These are phyloP conservation scores for Elymnias hypermnestra DNA, from an alignment of 1,140 invertebrate species.

Conservation along the genomic window DNA sequence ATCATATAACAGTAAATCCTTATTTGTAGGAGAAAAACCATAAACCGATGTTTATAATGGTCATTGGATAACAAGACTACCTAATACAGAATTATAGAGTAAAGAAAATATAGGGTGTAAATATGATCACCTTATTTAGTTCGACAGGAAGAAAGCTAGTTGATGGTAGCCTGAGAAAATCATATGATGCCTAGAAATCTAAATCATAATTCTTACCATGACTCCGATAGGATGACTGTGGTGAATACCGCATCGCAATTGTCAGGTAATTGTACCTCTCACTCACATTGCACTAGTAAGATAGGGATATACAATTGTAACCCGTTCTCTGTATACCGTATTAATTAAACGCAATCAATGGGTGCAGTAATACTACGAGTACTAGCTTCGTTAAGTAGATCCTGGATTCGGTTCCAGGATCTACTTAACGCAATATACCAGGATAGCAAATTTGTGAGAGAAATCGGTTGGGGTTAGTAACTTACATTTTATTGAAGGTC, in stretches of 20 bases:
- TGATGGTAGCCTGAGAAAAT: constrained; percentile 61
- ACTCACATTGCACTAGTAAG: neutral
- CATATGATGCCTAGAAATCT: constrained; percentile 40
- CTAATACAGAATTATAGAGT: constrained; percentile 14
- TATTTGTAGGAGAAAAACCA: constrained; percentile 9
- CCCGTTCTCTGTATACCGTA: too few species aligned
- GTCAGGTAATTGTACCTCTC: neutral
- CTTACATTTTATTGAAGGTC: too few species aligned
- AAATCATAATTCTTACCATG: constrained; percentile 41
- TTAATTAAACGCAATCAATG: too few species aligned
- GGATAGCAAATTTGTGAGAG: too few species aligned
- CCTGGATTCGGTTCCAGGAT: too few species aligned
- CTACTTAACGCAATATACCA: too few species aligned
- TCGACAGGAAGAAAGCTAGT: constrained; percentile 56
- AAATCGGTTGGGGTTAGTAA: too few species aligned
- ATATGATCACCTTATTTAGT: constrained; percentile 62
- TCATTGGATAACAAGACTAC: neutral
- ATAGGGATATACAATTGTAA: too few species aligned
- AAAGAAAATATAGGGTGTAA: constrained; percentile 35
- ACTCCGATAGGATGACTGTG: neutral
- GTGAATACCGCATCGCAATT: constrained; percentile 4
- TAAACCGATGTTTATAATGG: neutral
- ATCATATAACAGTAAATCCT: constrained; percentile 5
- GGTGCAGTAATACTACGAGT: too few species aligned
- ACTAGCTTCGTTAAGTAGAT: too few species aligned